These are phyloP conservation scores for Chiropotes sagulatus DNA, from an alignment of 2,797 vertebrate species.

Conservation along the genomic window DNA sequence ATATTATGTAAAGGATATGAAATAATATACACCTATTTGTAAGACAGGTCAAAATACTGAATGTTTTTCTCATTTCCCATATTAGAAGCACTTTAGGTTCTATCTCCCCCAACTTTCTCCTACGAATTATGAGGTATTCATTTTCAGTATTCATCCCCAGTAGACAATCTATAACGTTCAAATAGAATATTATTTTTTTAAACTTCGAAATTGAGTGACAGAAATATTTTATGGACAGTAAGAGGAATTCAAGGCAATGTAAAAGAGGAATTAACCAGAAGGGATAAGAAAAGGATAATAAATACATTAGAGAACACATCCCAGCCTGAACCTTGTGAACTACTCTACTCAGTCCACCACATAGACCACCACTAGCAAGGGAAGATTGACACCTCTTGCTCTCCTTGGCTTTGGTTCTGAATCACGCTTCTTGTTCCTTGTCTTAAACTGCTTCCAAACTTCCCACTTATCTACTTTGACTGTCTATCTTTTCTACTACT, in stretches of 20 bases:
- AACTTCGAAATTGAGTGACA: not conserved
- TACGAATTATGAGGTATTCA: not conserved
- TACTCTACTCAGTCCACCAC: not conserved
- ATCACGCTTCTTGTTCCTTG: not conserved
- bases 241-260: not conserved
- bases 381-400: not conserved
- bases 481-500: not conserved
- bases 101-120: not conserved
- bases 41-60: not conserved
- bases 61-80: not conserved
- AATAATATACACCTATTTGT: not conserved
- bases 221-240: not conserved
- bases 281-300: not conserved
- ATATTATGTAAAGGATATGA: not conserved
- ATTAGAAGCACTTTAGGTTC: not conserved
- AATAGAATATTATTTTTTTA: not conserved
- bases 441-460: not conserved
- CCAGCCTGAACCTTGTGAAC: not conserved
- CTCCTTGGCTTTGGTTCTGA: not conserved
- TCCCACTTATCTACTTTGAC: not conserved
- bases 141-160: slow-evolving; percentile 30
- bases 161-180: not conserved
- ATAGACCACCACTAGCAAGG: too few species aligned
- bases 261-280: not conserved
- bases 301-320: not conserved